A percentile compares a stretch with the other conserved stretches of the same genome.
These are phyloP conservation scores for Carduelis carduelis DNA, from an alignment of 2,797 vertebrate genomes.

Conservation along the genomic window DNA sequence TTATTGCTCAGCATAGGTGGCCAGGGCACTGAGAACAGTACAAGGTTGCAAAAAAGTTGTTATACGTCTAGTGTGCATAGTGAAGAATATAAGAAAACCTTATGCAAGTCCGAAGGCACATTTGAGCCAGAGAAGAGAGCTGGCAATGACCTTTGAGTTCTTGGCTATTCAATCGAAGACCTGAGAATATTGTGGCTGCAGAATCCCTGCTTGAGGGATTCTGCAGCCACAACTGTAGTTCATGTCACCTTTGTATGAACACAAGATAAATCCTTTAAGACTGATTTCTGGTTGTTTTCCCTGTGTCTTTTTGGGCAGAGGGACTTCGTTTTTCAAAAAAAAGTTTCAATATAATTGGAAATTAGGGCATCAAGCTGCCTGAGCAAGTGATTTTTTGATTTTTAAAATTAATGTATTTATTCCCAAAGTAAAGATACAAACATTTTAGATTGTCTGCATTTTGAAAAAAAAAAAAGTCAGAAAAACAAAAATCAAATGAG, in stretches of 20 bases:
- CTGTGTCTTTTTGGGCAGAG: not conserved
- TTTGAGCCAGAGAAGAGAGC: conserved; percentile 24
- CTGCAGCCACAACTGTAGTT: not conserved
- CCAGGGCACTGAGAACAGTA: conserved; percentile 57
- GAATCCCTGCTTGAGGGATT: conserved; percentile 53
- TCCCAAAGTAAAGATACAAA: not conserved
- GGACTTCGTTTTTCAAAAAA: not conserved
- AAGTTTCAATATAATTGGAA: not conserved
- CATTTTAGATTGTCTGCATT: not conserved
- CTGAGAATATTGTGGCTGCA: too few species aligned
- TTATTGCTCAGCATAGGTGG: conserved; percentile 70
- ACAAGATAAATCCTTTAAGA: not conserved
- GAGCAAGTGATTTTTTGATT: not conserved
- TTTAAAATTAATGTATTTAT: not conserved
- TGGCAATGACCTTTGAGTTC: conserved; percentile 3
- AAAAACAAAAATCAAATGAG: not conserved
- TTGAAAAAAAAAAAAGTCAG: not conserved
- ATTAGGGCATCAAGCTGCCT: not conserved
- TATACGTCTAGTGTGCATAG: conserved; percentile 46
- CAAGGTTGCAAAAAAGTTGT: conserved; percentile 67
- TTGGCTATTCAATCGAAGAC: conserved; percentile 46
- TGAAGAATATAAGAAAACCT: conserved; percentile 30
- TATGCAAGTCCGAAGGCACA: not conserved
- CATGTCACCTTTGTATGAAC: not conserved
- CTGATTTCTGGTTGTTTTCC: not conserved